Percentiles rank a stretch among this genome's conserved stretches.
These are phyloP conservation scores for Clarias batrachus DNA, from an alignment of 2,113 vertebrate genomes.

Conservation along the genomic window DNA sequence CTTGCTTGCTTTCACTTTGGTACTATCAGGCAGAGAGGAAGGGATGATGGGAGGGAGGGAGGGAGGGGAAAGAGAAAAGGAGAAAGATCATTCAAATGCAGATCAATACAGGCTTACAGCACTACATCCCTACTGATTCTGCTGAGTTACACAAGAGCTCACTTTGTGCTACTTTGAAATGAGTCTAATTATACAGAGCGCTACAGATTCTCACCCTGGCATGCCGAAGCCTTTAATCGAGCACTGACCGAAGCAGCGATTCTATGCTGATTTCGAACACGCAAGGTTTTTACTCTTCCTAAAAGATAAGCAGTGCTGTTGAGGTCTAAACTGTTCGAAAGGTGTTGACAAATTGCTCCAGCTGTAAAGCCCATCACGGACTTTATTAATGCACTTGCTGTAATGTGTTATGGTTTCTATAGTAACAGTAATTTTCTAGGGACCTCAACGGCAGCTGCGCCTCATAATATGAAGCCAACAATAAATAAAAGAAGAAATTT, in stretches of 20 bases:
- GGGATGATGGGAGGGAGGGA: neutral
- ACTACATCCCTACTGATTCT: slow-evolving; percentile 28
- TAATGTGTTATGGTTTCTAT: neutral
- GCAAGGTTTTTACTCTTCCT: neutral
- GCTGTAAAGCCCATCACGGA: neutral
- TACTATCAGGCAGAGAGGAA: slow-evolving; percentile 63
- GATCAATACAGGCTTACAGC: slow-evolving; percentile 34
- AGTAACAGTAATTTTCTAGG: neutral
- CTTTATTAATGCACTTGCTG: neutral
- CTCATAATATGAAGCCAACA: neutral
- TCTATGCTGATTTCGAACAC: neutral
- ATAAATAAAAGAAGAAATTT: neutral
- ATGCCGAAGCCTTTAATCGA: neutral
- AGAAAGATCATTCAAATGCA: slow-evolving; percentile 37
- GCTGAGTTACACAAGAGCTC: slow-evolving; percentile 2
- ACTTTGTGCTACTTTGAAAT: slow-evolving; percentile 8
- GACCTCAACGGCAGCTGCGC: neutral
- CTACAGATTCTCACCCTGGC: neutral
- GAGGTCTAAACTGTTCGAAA: neutral
- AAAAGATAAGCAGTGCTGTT: neutral
- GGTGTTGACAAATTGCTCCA: neutral
- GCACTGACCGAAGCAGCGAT: neutral
- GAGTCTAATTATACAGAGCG: slow-evolving; percentile 15
- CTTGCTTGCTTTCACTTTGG: slow-evolving; percentile 77
- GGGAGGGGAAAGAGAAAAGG: neutral